Base-by-base conservation (phyloP, 2,797 vertebrate species). In the Sebastes minor region DNA sequence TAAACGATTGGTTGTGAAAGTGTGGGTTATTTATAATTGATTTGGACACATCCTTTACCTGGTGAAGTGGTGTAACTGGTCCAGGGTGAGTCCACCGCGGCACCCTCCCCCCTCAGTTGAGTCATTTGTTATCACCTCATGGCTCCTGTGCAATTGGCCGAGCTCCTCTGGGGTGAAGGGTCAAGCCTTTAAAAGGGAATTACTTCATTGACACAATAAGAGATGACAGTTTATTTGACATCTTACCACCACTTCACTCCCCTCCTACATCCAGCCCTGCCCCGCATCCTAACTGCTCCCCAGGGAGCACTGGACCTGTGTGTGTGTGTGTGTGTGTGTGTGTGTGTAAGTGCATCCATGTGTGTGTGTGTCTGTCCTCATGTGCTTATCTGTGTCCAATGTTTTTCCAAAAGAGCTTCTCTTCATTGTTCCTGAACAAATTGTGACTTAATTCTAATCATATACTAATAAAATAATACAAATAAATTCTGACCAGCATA, bases 191-290 rank as follows among this genome's bases (percentile, higher is more conserved):
- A 96, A 95, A 94, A 92, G 91, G 89, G 94, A 95, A 96, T 96
- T 96, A 96, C 95, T 95, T 95, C 94, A 96, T 84, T 95, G 95
- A 95, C 95, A 95, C 94, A 96, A 96, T 94, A 95, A 95, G 94
- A 95, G 88, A 91, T 94, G 95, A 93, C 95, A 95, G 92, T 95
- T 96, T 95, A 95, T 95, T 95, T 96, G 93, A 95, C 91, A 68
- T 94, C 92, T 92, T 92, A 93, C 91, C 89, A 88, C 89, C 92
- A 85, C 84, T 90, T 87, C 62, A 67, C 87, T 91, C 81, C 88
- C 86, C 89, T 88, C 94, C 86, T 80, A 91, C 93, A 94, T 90
- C 71, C 85, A 88, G 61, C 28, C 91, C 80, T 91, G 86, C 90
- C 86, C 89, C 86, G 94, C 93, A 86, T 88, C 89, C 90, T 91